Evolutionary conservation across 2,888 invertebrate species (phyloP).

Genomic region (Tipula confusa): DNA sequence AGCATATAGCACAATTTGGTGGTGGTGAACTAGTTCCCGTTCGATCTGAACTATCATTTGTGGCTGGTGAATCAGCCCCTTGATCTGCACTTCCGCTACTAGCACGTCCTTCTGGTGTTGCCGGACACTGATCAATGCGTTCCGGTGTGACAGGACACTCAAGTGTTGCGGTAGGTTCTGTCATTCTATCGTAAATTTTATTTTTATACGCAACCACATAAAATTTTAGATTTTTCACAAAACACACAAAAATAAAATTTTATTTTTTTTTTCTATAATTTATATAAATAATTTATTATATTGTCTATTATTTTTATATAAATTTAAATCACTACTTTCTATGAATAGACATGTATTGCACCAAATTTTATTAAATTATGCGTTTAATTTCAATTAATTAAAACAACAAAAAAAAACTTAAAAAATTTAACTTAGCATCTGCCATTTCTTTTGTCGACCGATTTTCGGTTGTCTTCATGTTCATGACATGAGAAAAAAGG

Average conservation of each 20-base stretch:
- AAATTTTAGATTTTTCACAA: not conserved
- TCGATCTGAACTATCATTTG: slow-evolving; percentile 51
- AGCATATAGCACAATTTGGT: slow-evolving; percentile 88
- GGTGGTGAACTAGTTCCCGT: slow-evolving; percentile 63
- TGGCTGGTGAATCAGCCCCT: slow-evolving; percentile 34
- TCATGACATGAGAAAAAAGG: not conserved
- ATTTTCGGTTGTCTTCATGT: not conserved
- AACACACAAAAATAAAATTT: too few species aligned
- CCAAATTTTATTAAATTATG: not conserved
- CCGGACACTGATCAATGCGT: slow-evolving; percentile 37
- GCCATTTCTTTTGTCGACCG: slow-evolving; percentile 20
- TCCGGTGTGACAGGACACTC: slow-evolving; percentile 38
- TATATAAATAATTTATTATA: not conserved
- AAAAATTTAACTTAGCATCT: not conserved
- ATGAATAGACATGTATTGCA: not conserved
- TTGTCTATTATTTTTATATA: not conserved
- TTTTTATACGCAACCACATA: not conserved
- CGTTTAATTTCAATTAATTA: not conserved
- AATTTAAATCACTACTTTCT: not conserved
- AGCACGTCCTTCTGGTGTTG: slow-evolving; percentile 36
- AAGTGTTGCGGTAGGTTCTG: slow-evolving; percentile 15
- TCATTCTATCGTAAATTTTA: not conserved
- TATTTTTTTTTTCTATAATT: not conserved
- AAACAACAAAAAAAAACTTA: not conserved
- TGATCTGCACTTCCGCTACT: slow-evolving; percentile 21